Evolutionary conservation across 2,113 vertebrate genomes (phyloP), one percentile per base, ranked within the genome.

Genomic region (Aldabrachelys gigantea): DNA sequence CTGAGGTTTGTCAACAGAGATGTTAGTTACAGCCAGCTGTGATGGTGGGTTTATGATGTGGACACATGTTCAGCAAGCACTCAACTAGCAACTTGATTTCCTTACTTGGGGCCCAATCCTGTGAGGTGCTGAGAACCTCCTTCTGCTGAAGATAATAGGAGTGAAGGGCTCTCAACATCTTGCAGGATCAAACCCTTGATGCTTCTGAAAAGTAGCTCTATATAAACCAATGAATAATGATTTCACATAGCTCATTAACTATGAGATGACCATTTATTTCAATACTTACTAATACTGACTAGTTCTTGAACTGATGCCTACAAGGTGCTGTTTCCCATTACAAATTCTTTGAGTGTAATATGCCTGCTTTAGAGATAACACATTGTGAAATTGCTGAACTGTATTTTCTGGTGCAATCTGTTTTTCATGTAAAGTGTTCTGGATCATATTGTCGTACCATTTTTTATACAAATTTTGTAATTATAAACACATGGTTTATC

Each of bases 371-470:
- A 62, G 59, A 62, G 12, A 62, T 7, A 62, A 35, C 85, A 7
- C 8, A 1, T 16, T 62, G 59, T 62, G 56, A 41, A 22, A 4
- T 44, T 52, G 85, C 47, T 84, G 56, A 82, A 52, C 19, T 59
- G 19, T 1, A 1, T 86, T 94, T 94, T 17, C 2, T 41, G 83
- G 53, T 1, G 25, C 27, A 88, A 87, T 25, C 69, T 25, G 53
- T 50, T 92, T 85, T 84, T 65, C 41, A 56, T 24, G 56, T 59
- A 17, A 25, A 17, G 31, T 89, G 79, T 85, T 83, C 62, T 83
- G 19, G 38, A 57, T 84, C 53, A 76, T 80, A 83, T 38, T 87
- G 16, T 56, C 21, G 10, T 50, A 52, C 2, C 8, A 47, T 5
- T 52, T 89, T 85, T 62, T 81, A 16, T 13, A 72, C 3, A 24